Conservation (phyloP, 2,888 invertebrate species). For the Lapara coniferarum region DNA sequence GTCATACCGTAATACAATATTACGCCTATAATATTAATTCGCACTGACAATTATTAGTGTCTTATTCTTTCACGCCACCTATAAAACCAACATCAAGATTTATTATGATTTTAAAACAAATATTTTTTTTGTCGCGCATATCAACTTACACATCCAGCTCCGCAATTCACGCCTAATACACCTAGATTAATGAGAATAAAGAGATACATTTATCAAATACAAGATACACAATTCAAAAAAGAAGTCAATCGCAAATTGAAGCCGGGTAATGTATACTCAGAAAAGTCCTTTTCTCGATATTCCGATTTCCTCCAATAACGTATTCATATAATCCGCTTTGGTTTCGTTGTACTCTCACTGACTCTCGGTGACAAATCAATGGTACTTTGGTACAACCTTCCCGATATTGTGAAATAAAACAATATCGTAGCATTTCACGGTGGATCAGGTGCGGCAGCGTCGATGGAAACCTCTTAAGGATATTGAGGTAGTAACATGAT, state of each 20-base stretch:
- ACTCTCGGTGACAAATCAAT: slow-evolving; percentile 27
- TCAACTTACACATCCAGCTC: too few relatives aligned
- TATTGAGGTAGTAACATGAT: not conserved
- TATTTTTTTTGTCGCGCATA: too few relatives aligned
- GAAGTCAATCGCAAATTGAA: slow-evolving; percentile 4
- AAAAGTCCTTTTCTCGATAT: slow-evolving; percentile 6
- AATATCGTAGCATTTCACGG: slow-evolving; percentile 16
- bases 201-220: too few relatives aligned
- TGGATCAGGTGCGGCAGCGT: not conserved
- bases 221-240: not conserved
- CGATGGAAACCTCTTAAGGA: slow-evolving; percentile 12
- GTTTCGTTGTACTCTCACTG: slow-evolving; percentile 18
- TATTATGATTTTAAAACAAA: too few relatives aligned
- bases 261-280: slow-evolving; percentile 1
- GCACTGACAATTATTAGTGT: too few relatives aligned
- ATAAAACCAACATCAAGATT: too few relatives aligned
- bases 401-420: not conserved
- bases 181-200: too few relatives aligned
- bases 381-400: not conserved
- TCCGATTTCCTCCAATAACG: slow-evolving; percentile 22
- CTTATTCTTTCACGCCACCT: too few relatives aligned
- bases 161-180: too few relatives aligned
- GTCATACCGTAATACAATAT: too few relatives aligned
- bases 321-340: slow-evolving; percentile 29
- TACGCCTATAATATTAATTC: too few relatives aligned